A percentile compares a stretch with the other conserved stretches of the same genome.
Evolutionary conservation across 2,888 invertebrate genomes (phyloP).

Genomic region (Lottia scabra): DNA sequence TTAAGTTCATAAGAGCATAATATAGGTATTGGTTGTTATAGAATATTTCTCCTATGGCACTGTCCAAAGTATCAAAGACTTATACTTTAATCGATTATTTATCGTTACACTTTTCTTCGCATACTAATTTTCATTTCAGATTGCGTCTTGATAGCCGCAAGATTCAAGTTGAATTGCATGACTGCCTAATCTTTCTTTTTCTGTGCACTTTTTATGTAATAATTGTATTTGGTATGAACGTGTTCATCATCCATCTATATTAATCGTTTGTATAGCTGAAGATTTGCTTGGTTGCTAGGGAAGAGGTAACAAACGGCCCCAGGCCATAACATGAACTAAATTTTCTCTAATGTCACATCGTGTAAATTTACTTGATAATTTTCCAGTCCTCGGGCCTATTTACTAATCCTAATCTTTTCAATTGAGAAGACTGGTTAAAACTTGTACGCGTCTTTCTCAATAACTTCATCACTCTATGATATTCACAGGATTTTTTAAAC

Average conservation of each 20-base stretch:
- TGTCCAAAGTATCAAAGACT: no score
- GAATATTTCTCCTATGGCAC: no score
- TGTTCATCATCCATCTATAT: neutral
- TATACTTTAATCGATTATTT: no score
- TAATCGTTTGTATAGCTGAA: neutral
- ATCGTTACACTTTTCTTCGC: no score
- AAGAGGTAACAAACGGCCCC: neutral
- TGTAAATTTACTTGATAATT: neutral
- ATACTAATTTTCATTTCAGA: no score
- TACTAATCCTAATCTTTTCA: neutral
- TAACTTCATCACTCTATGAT: neutral
- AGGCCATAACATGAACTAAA: neutral
- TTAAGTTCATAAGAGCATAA: no score
- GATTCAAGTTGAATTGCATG: no score
- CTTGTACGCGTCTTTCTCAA: neutral
- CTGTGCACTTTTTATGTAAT: no score
- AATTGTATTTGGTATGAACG: neutral
- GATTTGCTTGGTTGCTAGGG: constrained; percentile 4
- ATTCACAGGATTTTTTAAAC: neutral
- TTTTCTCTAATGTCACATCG: neutral
- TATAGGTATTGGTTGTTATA: no score
- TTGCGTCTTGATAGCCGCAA: no score
- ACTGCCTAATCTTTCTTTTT: no score
- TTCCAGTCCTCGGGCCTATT: neutral
- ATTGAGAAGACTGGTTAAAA: no score